phyloP scores from a whole-genome alignment of 23 tunicate genomes.

The Styela clava region DNA sequence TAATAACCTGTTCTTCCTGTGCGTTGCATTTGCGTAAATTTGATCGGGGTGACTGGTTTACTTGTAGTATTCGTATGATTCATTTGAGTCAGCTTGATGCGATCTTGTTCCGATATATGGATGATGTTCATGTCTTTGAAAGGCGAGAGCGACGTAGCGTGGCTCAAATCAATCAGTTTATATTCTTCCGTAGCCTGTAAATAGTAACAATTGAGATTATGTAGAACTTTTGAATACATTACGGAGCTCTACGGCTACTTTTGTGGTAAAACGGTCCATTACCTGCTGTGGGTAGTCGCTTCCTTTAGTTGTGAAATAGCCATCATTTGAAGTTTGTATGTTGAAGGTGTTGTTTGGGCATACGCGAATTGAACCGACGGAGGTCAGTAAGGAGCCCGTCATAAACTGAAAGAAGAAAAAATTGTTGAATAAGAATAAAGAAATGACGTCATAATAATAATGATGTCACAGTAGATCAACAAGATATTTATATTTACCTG shows the following conservation, averaged over 20 bases:
- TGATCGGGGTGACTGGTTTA: constrained; percentile 68
- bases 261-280: too few species aligned
- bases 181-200: constrained; percentile 32
- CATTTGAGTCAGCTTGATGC: constrained; percentile 19
- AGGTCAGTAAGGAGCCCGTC: constrained; percentile 28
- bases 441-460: neutral
- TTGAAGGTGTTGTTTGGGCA: constrained; percentile 18
- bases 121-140: constrained; percentile 82
- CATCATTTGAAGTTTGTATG: neutral
- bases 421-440: neutral
- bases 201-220: too few species aligned
- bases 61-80: neutral
- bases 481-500: neutral
- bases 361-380: constrained; percentile 26
- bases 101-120: constrained; percentile 48
- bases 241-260: too few species aligned
- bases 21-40: constrained; percentile 77
- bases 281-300: neutral
- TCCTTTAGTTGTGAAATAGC: neutral
- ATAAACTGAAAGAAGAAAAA: constrained; percentile 16
- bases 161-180: constrained; percentile 59
- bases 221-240: too few species aligned
- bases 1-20: constrained; percentile 62
- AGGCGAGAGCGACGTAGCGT: constrained; percentile 63
- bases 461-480: too few species aligned